Percentiles rank a stretch among this genome's conserved stretches.
Conservation (phyloP, 2,888 invertebrate genomes). For the Lamproptera curius region DNA sequence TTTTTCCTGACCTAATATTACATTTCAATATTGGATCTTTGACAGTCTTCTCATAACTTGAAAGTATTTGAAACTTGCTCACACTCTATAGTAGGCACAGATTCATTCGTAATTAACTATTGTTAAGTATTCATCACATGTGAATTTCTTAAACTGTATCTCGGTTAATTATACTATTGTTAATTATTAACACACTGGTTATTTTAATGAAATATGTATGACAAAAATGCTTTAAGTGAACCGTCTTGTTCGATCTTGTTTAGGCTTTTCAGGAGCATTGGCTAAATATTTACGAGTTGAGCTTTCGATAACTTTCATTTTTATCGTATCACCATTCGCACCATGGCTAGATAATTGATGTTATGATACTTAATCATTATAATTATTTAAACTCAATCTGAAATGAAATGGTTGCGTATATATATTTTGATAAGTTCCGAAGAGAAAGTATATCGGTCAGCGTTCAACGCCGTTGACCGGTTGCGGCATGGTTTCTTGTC, state of each 20-base stretch:
- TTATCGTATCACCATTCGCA: slow-evolving; percentile 25
- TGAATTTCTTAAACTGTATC: too few species aligned
- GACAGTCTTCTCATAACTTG: too few species aligned
- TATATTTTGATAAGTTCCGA: slow-evolving; percentile 44
- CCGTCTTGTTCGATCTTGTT: too few species aligned
- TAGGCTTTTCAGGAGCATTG: too few species aligned
- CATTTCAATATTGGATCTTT: too few species aligned
- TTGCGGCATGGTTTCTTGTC: slow-evolving; percentile 29
- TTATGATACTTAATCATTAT: slow-evolving; percentile 55
- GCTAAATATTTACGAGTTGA: slow-evolving; percentile 1
- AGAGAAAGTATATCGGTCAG: slow-evolving; percentile 73
- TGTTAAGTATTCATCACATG: background rate
- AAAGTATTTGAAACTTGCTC: too few species aligned
- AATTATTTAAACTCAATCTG: slow-evolving; percentile 50
- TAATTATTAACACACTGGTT: too few species aligned
- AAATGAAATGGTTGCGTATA: slow-evolving; percentile 37
- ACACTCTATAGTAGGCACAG: too few species aligned
- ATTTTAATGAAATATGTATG: too few species aligned
- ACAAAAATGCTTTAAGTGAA: too few species aligned
- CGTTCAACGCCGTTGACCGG: slow-evolving; percentile 59
- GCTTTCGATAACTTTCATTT: slow-evolving; percentile 27
- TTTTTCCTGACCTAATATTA: too few species aligned
- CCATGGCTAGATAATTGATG: slow-evolving; percentile 26
- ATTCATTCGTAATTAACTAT: background rate
- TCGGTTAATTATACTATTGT: too few species aligned